Conservation (phyloP, 1,140 invertebrate genomes). For the Sitodiplosis mosellana region DNA sequence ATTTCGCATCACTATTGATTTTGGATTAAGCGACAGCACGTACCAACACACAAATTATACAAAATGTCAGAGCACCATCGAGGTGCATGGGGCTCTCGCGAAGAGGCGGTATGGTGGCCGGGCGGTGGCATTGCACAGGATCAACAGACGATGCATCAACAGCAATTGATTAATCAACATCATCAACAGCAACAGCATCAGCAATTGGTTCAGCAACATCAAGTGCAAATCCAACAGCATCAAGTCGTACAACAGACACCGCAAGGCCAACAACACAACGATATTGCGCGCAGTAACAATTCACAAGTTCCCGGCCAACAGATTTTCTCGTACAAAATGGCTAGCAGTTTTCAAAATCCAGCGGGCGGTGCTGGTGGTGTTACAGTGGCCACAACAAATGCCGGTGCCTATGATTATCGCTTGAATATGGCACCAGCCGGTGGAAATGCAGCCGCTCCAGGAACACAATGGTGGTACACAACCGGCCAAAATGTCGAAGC, state of each 20-base stretch:
- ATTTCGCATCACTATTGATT: no score
- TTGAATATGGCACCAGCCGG: constrained; percentile 30
- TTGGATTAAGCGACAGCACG: no score
- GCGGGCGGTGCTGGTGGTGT: constrained; percentile 32
- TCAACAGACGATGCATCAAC: constrained; percentile 30
- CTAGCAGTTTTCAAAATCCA: constrained; percentile 55
- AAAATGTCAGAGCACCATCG: constrained; percentile 11
- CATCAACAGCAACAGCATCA: constrained; percentile 28
- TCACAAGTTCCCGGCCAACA: constrained; percentile 45
- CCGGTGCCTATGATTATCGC: constrained; percentile 38
- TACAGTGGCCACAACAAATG: constrained; percentile 29
- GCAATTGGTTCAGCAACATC: constrained; percentile 9
- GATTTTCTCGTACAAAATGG: constrained; percentile 68
- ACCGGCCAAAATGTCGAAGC: constrained; percentile 30
- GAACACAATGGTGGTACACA: constrained; percentile 47
- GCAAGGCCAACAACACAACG: constrained; percentile 35
- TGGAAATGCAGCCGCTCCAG: constrained; percentile 29
- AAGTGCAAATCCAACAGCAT: constrained; percentile 11
- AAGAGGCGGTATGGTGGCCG: constrained; percentile 37
- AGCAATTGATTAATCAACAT: constrained; percentile 30
- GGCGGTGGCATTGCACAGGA: constrained; percentile 29
- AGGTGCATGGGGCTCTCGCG: constrained; percentile 40
- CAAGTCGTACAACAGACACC: constrained; percentile 14
- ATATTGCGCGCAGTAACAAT: constrained; percentile 30
- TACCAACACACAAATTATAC: no score